Conservation (phyloP, 64 coral and sea anemone genomes). For the Pocillopora verrucosa region DNA sequence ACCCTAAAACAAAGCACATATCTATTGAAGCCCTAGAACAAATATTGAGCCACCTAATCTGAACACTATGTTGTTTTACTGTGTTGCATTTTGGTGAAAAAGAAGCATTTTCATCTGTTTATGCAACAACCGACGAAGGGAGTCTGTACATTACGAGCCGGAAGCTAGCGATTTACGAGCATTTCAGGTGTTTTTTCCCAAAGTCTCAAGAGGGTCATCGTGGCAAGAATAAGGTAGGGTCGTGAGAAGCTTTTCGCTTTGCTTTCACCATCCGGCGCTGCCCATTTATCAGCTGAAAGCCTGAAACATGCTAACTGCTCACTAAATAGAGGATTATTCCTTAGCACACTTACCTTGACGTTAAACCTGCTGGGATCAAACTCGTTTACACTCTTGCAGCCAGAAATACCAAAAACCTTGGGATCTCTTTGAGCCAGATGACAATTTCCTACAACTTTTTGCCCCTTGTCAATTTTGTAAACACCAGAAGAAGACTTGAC, state of each 20-base stretch:
- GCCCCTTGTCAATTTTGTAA: conserved; percentile 61
- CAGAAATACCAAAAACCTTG: conserved; percentile 56
- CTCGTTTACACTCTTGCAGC: conserved; percentile 73
- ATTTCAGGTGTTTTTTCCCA: no score
- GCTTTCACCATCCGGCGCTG: background rate
- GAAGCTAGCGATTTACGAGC: no score
- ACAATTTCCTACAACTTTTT: conserved; percentile 75
- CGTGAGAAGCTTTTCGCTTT: no score
- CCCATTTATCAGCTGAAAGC: background rate
- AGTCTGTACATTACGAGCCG: no score
- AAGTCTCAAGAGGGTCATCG: no score
- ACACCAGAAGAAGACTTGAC: conserved; percentile 70
- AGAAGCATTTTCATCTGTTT: no score
- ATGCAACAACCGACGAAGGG: no score
- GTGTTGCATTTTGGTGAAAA: background rate
- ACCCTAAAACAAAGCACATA: conserved; percentile 13
- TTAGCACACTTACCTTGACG: conserved; percentile 25
- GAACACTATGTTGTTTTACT: background rate
- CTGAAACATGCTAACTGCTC: background rate
- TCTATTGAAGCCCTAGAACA: background rate
- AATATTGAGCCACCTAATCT: background rate
- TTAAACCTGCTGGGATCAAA: conserved; percentile 76
- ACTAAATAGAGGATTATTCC: background rate
- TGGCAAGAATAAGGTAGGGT: no score
- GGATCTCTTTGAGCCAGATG: conserved; percentile 84